Conservation (phyloP, 2,113 vertebrate species). For the Gavialis gangeticus region DNA sequence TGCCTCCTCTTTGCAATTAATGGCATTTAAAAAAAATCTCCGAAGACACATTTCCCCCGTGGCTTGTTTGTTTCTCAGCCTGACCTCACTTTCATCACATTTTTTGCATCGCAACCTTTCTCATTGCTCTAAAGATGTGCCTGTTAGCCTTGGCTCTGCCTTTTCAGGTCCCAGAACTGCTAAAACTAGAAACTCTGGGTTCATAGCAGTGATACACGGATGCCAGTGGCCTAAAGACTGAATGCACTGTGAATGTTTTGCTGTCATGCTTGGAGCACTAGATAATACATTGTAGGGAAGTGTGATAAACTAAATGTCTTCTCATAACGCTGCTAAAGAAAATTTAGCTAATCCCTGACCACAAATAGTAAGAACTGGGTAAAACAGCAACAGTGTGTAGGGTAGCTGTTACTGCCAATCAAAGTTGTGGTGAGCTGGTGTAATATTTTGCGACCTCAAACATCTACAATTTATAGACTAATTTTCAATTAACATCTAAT, state of each 20-base stretch:
- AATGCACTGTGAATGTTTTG: neutral
- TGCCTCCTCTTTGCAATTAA: too few species aligned
- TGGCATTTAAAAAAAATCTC: too few species aligned
- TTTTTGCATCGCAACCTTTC: neutral
- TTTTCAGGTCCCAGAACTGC: neutral
- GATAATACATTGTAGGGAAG: neutral
- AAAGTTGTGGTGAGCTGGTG: fast-evolving
- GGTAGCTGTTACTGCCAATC: neutral
- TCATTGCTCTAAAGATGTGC: neutral
- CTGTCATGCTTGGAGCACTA: neutral
- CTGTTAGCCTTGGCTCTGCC: neutral
- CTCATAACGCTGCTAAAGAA: neutral
- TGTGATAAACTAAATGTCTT: neutral
- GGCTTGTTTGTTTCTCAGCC: neutral
- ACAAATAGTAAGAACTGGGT: neutral
- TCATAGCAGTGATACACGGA: neutral
- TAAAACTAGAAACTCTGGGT: fast-evolving
- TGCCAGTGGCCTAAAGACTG: neutral
- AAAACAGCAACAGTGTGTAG: fast-evolving
- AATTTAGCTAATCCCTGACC: neutral
- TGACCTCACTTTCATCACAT: neutral
- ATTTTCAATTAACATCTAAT: neutral
- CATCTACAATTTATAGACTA: neutral
- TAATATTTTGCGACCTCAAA: neutral
- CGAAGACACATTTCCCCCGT: neutral